A percentile compares a stretch with the other conserved stretches of the same genome.
phyloP scores from a whole-genome alignment of 2,113 vertebrate genomes.

The Nannospalax galili region DNA sequence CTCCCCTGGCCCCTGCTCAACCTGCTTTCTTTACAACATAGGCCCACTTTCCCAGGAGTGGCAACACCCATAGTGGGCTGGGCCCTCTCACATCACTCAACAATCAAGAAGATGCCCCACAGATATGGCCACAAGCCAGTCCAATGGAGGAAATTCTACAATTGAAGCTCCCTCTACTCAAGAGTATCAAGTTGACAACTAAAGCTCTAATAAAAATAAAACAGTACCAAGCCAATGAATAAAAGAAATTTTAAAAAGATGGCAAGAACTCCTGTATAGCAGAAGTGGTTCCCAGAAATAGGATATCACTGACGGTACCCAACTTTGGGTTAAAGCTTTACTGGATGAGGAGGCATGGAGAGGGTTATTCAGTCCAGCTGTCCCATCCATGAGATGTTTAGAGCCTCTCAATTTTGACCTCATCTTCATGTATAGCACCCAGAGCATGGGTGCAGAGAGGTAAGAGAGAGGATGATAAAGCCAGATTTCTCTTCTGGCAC shows the following conservation, averaged over 20 bases:
- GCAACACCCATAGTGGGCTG: too few relatives aligned
- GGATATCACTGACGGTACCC: background rate
- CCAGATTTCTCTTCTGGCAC: background rate
- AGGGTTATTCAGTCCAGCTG: background rate
- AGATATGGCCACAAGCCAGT: too few relatives aligned
- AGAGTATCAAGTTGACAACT: too few relatives aligned
- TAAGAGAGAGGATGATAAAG: background rate
- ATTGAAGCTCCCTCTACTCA: too few relatives aligned
- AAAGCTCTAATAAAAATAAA: constrained; percentile 80
- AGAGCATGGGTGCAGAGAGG: background rate
- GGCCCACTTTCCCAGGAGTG: too few relatives aligned
- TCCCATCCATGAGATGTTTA: background rate
- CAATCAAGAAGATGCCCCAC: too few relatives aligned
- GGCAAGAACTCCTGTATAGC: background rate
- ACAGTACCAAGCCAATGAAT: constrained; percentile 60
- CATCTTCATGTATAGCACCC: background rate
- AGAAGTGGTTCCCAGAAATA: background rate
- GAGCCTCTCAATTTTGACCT: background rate
- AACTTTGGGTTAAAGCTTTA: background rate
- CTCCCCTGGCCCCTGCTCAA: too few relatives aligned
- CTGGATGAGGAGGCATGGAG: background rate
- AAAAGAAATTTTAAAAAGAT: background rate
- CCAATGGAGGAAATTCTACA: too few relatives aligned
- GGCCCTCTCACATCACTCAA: too few relatives aligned
- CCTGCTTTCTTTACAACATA: too few relatives aligned